Evolutionary conservation across 53 echinoderm and acorn worm genomes (phyloP).

Genomic region (Hippasteria phrygiana): DNA sequence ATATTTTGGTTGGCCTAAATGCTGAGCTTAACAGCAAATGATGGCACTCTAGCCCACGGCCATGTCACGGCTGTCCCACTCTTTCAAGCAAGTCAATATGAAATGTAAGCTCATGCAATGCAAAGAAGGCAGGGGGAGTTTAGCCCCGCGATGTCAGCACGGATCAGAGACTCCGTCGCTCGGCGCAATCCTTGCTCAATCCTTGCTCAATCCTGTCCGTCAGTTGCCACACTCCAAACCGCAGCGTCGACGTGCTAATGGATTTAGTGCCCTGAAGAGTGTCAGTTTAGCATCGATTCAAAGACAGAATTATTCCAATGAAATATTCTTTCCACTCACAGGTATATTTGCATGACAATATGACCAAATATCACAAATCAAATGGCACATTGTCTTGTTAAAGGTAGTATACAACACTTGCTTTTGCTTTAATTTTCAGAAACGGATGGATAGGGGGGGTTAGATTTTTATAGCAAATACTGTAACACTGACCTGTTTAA

Average conservation of each 20-base stretch:
- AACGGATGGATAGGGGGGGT: too few relatives aligned
- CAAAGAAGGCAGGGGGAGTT: background rate
- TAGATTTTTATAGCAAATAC: too few relatives aligned
- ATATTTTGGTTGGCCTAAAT: too few relatives aligned
- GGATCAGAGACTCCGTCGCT: background rate
- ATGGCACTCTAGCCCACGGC: background rate
- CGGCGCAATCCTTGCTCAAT: constrained; percentile 12
- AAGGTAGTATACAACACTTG: too few relatives aligned
- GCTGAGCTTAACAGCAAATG: background rate
- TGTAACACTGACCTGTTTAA: too few relatives aligned
- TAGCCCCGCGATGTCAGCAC: background rate
- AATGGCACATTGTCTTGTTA: too few relatives aligned
- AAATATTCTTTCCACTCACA: too few relatives aligned
- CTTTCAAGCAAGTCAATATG: background rate
- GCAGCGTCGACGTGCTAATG: background rate
- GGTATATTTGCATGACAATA: too few relatives aligned
- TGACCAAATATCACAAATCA: too few relatives aligned
- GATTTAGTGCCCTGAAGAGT: background rate
- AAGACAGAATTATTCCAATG: too few relatives aligned
- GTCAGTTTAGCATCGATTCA: background rate
- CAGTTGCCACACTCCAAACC: constrained; percentile 25
- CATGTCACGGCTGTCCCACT: background rate
- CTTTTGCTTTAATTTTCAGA: too few relatives aligned
- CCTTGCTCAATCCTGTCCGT: constrained; percentile 27
- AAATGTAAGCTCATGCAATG: background rate